Percentiles rank a stretch among this genome's conserved stretches.
Evolutionary conservation across 2,888 invertebrate species (phyloP).

Genomic region (Griposia aprilina): DNA sequence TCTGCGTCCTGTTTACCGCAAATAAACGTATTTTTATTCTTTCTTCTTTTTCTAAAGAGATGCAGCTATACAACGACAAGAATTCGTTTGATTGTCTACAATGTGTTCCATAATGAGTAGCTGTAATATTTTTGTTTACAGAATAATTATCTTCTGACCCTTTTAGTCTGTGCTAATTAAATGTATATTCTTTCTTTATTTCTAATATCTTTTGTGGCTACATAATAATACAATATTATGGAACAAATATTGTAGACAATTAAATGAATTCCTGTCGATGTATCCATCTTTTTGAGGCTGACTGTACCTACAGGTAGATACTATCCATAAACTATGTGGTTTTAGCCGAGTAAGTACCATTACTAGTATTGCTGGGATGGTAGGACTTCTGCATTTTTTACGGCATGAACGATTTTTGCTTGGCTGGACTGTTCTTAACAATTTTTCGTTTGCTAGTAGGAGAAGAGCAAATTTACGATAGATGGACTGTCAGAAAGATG

Average conservation of each 20-base stretch:
- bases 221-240: too few species aligned
- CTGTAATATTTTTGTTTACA: too few species aligned
- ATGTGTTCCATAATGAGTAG: background rate
- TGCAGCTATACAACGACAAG: background rate
- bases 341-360: constrained; percentile 14
- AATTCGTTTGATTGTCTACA: background rate
- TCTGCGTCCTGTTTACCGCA: too few species aligned
- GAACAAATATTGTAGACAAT: too few species aligned
- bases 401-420: background rate
- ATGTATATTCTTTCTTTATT: too few species aligned
- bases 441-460: background rate
- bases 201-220: too few species aligned
- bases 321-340: constrained; percentile 33
- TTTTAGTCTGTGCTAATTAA: too few species aligned
- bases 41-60: too few species aligned
- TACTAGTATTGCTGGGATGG: background rate
- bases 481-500: background rate
- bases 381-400: constrained; percentile 25
- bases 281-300: background rate
- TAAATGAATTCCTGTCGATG: too few species aligned
- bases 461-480: background rate
- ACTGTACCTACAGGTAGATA: constrained; percentile 4
- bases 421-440: background rate
- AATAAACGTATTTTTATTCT: too few species aligned
- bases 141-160: too few species aligned